Evolutionary conservation across 2,888 invertebrate species (phyloP).

Genomic region (Anorthoa munda): DNA sequence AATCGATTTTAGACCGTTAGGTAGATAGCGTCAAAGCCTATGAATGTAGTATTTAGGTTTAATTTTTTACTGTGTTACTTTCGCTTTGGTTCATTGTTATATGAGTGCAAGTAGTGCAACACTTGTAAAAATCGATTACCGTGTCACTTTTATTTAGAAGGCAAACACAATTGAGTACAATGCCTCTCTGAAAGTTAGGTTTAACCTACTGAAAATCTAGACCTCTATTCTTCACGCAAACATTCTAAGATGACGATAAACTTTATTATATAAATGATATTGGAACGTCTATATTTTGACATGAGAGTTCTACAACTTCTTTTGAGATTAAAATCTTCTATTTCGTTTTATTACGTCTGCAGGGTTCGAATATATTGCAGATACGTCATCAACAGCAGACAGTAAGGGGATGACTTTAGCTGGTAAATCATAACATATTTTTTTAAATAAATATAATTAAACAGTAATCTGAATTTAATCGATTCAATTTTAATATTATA

Average conservation of each 20-base stretch:
- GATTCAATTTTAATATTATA: constrained; percentile 14
- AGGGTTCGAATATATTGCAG: neutral
- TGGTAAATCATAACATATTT: neutral
- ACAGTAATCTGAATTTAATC: constrained; percentile 13
- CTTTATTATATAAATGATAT: neutral
- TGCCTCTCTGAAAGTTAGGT: neutral
- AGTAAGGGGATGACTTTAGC: neutral
- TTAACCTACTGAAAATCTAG: neutral
- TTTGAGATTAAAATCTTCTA: constrained; percentile 22
- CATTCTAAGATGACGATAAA: too few relatives aligned
- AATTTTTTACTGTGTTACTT: constrained; percentile 30
- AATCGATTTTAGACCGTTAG: constrained; percentile 25
- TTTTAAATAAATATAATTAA: neutral
- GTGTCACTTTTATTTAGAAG: neutral
- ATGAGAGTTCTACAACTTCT: neutral
- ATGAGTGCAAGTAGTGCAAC: neutral
- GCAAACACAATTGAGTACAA: constrained; percentile 16
- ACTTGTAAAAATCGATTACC: constrained; percentile 19
- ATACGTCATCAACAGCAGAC: constrained; percentile 12
- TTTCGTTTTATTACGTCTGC: constrained; percentile 11
- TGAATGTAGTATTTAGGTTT: constrained; percentile 16
- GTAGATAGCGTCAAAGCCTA: constrained; percentile 1
- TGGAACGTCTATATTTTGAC: constrained; percentile 5
- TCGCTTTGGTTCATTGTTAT: constrained; percentile 31
- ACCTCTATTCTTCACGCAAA: neutral